Base-by-base conservation (phyloP, 2,888 invertebrate genomes). In the Eupithecia tripunctaria region DNA sequence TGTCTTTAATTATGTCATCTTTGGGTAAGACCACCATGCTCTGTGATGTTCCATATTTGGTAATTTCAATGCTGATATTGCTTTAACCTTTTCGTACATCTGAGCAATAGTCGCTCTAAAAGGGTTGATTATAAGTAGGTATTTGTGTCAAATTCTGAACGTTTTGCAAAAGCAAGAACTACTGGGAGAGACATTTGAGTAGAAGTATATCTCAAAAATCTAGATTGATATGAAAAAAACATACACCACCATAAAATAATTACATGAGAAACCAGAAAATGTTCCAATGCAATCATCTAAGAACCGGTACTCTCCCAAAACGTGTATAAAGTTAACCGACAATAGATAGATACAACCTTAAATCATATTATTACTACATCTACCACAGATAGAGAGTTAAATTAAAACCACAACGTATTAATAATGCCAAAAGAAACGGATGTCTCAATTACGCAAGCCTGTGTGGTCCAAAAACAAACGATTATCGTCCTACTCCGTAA, bases 371-470 rank as follows among this genome's bases (percentile, higher is more conserved):
- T 85, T 85, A 84, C 78, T 73, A 78, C 73, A 60, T 47, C 38
- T 69, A 73, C 43, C 43, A n/a, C 76, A 80, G 81, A 81, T 82
- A 84, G 81, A 82, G 60, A 68, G 80, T 79, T 80, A 81, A 83
- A 84, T 86, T 88, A 85, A 86, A 84, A 86, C 83, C 81, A 86
- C 81, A 84, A 83, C 82, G 78, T 75, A 82, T 81, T 73, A 77
- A 75, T 71, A 86, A 88, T 88, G 87, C 84, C 81, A 85, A 89
- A 63, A 86, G 85, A 86, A 81, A 85, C 80, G 83, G 86, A 90
- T 91, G 90, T 91, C 92, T 94, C 93, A 92, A 94, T 93, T 91
- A 92, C 83, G 80, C 82, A 81, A 80, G 79, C 81, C 85, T 90
- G 94, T 93, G 94, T 93, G 94, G 94, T 92, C 94, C 82, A 78